phyloP scores from a whole-genome alignment of 2,797 vertebrate genomes.

The Pachyuromys duprasi region DNA sequence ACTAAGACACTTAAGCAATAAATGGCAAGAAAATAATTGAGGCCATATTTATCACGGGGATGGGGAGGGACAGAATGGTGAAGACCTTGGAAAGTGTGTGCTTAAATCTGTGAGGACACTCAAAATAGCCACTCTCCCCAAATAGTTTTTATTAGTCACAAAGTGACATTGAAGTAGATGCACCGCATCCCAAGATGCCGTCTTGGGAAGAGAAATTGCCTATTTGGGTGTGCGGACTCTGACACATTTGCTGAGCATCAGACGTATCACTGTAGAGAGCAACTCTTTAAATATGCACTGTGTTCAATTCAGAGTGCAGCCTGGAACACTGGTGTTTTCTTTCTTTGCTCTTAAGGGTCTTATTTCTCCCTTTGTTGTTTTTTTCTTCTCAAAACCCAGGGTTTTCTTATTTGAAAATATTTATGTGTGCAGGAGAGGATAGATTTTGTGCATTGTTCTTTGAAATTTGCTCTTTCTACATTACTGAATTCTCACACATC shows the following conservation, averaged over 20 bases:
- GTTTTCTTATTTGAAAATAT: conserved; percentile 85
- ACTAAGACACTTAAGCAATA: not conserved
- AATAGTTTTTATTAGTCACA: conserved; percentile 60
- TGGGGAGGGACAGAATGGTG: not conserved
- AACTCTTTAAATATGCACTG: conserved; percentile 76
- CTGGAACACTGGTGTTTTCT: conserved; percentile 63
- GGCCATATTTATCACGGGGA: not conserved
- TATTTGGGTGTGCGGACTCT: conserved; percentile 46
- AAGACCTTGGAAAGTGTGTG: conserved; percentile 26
- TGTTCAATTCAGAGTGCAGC: conserved; percentile 42
- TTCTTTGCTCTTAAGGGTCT: conserved; percentile 75
- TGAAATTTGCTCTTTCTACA: conserved; percentile 76
- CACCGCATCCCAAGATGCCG: conserved; percentile 54
- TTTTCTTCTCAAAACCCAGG: conserved; percentile 82
- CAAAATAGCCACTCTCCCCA: conserved; percentile 16
- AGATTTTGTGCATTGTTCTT: conserved; percentile 82
- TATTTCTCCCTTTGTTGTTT: conserved; percentile 80
- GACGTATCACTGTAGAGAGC: conserved; percentile 53
- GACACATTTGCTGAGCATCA: conserved; percentile 74
- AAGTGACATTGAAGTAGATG: conserved; percentile 55
- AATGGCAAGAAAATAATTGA: not conserved
- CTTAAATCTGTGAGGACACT: conserved; percentile 21
- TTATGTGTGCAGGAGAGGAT: conserved; percentile 81
- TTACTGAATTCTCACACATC: conserved; percentile 81
- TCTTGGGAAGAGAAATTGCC: not conserved